Percentiles rank a stretch among this genome's conserved stretches.
Conservation (phyloP, 2,113 vertebrate species). For the Baryphthengus martii region DNA sequence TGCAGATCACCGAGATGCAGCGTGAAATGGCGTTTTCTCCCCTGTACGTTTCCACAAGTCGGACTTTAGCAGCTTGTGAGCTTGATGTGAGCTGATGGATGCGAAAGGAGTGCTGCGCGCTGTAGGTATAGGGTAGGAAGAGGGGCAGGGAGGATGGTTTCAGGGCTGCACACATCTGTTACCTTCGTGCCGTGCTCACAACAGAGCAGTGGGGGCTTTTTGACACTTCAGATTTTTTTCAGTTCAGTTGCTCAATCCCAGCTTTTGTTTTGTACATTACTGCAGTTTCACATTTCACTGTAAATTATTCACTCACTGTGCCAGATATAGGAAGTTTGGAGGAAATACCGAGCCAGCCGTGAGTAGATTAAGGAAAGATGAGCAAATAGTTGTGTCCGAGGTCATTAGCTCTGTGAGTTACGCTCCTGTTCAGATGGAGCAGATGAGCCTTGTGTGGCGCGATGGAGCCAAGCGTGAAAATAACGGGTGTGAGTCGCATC, state of each 20-base stretch:
- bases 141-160: background rate
- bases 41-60: background rate
- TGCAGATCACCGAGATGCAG: background rate
- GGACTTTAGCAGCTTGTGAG: background rate
- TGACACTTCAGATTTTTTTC: background rate
- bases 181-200: background rate
- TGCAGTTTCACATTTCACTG: background rate
- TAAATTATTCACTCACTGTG: background rate
- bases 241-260: background rate
- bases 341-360: background rate
- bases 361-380: background rate
- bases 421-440: background rate
- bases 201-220: background rate
- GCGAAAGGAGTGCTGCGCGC: background rate
- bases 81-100: slow-evolving; percentile 2
- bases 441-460: background rate
- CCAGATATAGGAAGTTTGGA: background rate
- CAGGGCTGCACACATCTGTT: slow-evolving; percentile 36
- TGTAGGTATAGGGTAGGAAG: background rate
- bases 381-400: background rate
- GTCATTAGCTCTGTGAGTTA: background rate
- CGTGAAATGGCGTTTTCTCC: background rate
- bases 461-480: background rate
- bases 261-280: background rate
- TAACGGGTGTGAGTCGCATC: accelerated